Conservation (phyloP, 2,797 vertebrate species). For the Myotis planiceps region DNA sequence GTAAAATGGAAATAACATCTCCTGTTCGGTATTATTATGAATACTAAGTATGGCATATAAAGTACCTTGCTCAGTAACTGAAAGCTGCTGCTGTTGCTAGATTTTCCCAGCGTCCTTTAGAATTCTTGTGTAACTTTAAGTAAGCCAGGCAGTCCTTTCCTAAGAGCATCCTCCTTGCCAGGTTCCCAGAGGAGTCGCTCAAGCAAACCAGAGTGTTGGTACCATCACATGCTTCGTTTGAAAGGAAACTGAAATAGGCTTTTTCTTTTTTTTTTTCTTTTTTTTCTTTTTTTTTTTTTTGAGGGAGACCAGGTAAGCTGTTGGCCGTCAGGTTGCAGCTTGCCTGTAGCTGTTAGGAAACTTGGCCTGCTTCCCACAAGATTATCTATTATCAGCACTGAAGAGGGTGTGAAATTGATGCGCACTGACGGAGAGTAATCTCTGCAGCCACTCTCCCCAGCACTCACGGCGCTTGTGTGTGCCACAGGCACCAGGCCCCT, state of each 20-base stretch:
- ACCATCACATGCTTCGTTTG: constrained; percentile 50
- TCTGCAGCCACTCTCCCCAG: constrained; percentile 69
- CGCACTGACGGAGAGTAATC: constrained; percentile 81
- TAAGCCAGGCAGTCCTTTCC: not conserved
- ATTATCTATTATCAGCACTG: constrained; percentile 77
- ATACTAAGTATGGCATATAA: not conserved
- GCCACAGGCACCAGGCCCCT: constrained; percentile 53
- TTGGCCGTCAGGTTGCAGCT: constrained; percentile 74
- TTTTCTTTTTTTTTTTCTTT: not conserved
- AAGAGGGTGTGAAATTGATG: constrained; percentile 85
- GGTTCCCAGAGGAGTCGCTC: constrained; percentile 33
- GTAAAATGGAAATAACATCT: not conserved
- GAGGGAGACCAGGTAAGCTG: constrained; percentile 24
- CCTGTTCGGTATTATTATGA: not conserved
- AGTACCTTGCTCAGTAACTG: not conserved
- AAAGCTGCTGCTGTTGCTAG: not conserved
- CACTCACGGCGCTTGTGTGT: not conserved
- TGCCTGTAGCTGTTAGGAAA: constrained; percentile 71
- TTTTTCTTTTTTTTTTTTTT: not conserved
- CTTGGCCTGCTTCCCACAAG: constrained; percentile 80
- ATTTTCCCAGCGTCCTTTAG: not conserved
- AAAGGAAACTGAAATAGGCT: constrained; percentile 64
- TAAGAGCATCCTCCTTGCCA: not conserved
- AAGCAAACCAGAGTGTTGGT: constrained; percentile 42
- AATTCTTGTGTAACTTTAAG: not conserved